phyloP scores from a whole-genome alignment of 2,797 vertebrate species.

The Sardinella longiceps region DNA sequence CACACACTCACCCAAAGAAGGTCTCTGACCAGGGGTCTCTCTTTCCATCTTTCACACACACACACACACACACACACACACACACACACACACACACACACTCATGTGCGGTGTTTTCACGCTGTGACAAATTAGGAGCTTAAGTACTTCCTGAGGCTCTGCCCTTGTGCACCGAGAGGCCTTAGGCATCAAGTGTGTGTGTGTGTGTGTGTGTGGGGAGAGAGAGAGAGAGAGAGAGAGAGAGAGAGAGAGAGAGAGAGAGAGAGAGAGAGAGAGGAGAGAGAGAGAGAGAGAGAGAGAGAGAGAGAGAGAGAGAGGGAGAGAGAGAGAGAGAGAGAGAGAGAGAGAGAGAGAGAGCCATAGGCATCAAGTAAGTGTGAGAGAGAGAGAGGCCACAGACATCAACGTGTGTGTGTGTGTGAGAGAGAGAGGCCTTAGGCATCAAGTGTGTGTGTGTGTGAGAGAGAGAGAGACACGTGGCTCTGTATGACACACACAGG shows the following conservation, averaged over 20 bases:
- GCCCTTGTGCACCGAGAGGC: slow-evolving; percentile 30
- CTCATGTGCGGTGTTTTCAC: slow-evolving; percentile 42
- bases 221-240: neutral
- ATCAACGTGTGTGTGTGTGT: too few relatives aligned
- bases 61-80: neutral
- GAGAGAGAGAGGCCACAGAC: neutral
- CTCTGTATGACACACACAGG: slow-evolving; percentile 36
- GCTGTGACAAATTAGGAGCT: slow-evolving; percentile 45
- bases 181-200: neutral
- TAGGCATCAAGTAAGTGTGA: neutral
- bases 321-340: neutral
- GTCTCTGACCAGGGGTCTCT: neutral
- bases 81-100: slow-evolving; percentile 30
- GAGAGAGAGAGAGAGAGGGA: neutral
- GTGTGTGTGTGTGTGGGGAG: neutral
- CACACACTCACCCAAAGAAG: neutral
- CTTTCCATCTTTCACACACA: slow-evolving; percentile 26
- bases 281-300: neutral
- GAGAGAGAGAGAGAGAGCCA: slow-evolving; percentile 15
- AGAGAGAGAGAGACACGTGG: neutral
- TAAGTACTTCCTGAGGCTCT: slow-evolving; percentile 51
- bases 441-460: neutral
- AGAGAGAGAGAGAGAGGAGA: neutral
- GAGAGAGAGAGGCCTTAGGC: too few relatives aligned
- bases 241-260: neutral